phyloP scores from a whole-genome alignment of 2,888 invertebrate species.

The Lypha dubia region DNA sequence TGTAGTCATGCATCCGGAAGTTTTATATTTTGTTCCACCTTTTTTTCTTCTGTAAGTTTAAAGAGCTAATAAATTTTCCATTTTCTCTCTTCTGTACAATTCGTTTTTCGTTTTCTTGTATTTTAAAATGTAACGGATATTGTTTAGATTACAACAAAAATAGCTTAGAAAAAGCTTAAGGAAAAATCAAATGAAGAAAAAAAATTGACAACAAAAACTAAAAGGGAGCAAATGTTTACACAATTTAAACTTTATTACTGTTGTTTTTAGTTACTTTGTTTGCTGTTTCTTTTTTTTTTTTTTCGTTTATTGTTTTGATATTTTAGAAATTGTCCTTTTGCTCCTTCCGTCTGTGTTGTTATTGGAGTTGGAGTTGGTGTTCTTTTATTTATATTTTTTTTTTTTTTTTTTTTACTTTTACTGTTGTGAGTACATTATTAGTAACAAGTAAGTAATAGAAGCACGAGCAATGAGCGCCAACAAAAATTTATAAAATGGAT shows the following conservation, averaged over 20 bases:
- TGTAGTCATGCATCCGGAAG: background rate
- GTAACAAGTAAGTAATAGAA: conserved; percentile 54
- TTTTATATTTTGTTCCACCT: background rate
- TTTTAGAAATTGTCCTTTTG: conserved; percentile 63
- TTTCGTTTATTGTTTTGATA: conserved; percentile 7
- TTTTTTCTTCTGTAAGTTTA: background rate
- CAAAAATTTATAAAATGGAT: conserved; percentile 44
- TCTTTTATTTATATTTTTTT: too few relatives aligned
- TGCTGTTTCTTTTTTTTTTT: conserved; percentile 8
- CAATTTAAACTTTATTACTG: conserved; percentile 76
- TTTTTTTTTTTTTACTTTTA: conserved; percentile 34
- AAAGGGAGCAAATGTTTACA: conserved; percentile 73
- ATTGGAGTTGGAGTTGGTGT: conserved; percentile 29
- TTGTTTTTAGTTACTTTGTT: conserved; percentile 67
- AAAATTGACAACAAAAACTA: conserved; percentile 17
- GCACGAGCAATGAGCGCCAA: background rate
- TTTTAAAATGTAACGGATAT: conserved; percentile 71
- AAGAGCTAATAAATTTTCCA: conserved; percentile 48
- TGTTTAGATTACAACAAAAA: conserved; percentile 73
- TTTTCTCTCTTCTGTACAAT: conserved; percentile 40
- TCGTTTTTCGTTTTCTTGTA: conserved; percentile 12
- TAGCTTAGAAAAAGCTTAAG: conserved; percentile 55
- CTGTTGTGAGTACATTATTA: conserved; percentile 61
- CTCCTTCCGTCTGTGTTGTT: conserved; percentile 5
- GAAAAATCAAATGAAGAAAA: conserved; percentile 9